phyloP scores from a whole-genome alignment of 2,113 vertebrate species.

The Platichthys flesus region DNA sequence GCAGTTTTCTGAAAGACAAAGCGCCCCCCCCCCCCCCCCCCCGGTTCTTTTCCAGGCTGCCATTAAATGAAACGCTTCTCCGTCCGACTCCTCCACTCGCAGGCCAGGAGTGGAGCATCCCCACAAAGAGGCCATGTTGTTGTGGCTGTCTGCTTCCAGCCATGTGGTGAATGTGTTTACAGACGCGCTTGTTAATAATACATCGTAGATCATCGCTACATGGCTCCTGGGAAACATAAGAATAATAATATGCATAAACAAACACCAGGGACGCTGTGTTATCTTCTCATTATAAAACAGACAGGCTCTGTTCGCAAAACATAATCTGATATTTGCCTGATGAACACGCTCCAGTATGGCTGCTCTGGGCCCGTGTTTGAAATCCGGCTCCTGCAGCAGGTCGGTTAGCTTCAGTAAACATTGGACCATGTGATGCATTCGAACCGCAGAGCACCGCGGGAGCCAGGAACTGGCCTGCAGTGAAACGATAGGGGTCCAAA shows the following conservation, averaged over 20 bases:
- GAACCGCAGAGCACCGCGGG: conserved; percentile 44
- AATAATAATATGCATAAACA: not conserved
- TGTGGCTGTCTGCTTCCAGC: conserved; percentile 56
- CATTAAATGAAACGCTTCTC: conserved; percentile 6
- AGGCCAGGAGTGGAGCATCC: conserved; percentile 56
- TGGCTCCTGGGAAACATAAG: conserved; percentile 3
- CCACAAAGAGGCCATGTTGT: conserved; percentile 69
- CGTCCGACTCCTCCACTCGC: conserved; percentile 6
- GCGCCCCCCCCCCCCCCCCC: not conserved
- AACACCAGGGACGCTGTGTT: not conserved
- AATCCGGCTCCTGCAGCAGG: conserved; percentile 13
- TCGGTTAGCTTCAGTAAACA: conserved; percentile 65
- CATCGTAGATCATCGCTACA: conserved; percentile 26
- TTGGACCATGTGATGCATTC: conserved; percentile 68
- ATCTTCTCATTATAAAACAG: not conserved
- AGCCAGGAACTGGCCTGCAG: not conserved
- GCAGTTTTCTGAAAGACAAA: not conserved
- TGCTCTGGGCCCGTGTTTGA: not conserved
- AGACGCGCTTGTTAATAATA: conserved; percentile 39
- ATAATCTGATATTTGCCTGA: conserved; percentile 4
- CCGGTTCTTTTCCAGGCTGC: not conserved
- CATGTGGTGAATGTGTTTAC: conserved; percentile 75
- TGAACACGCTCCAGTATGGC: not conserved
- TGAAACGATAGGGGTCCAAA: not conserved
- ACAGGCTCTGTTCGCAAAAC: not conserved